These are phyloP conservation scores for Globodera rostochiensis DNA, from an alignment of 1,140 invertebrate species.

Conservation along the genomic window DNA sequence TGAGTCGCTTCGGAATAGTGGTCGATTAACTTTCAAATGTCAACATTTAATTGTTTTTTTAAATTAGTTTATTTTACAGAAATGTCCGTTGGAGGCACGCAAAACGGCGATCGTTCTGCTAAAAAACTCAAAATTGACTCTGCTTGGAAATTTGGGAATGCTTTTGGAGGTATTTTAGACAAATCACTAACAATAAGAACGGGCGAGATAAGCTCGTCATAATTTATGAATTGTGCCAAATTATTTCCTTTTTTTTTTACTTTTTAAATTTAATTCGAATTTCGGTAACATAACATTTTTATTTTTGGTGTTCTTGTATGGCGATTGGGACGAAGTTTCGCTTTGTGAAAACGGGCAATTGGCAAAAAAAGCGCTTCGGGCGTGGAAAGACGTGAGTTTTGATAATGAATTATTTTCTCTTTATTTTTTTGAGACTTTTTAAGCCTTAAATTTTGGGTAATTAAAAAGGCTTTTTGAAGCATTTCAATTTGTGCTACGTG, in stretches of 20 bases:
- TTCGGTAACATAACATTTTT: neutral
- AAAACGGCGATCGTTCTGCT: neutral
- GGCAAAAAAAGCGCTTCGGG: neutral
- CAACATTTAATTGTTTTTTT: neutral
- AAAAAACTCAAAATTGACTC: neutral
- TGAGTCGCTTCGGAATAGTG: no score
- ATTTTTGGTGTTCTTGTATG: constrained; percentile 11
- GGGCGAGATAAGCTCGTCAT: no score
- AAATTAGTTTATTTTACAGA: constrained; percentile 8
- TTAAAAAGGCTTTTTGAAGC: constrained; percentile 9
- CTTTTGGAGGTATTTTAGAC: constrained; percentile 21
- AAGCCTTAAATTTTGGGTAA: neutral
- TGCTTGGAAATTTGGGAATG: constrained; percentile 15
- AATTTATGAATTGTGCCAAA: no score
- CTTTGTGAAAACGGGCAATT: neutral
- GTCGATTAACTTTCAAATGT: neutral
- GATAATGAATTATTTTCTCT: neutral
- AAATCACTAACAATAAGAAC: no score
- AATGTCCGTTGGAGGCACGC: constrained; percentile 5
- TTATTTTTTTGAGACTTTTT: no score
- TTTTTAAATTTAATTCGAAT: no score
- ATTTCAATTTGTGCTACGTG: constrained; percentile 20
- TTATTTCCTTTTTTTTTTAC: no score
- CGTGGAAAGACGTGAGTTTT: constrained; percentile 1
- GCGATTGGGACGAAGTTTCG: constrained; percentile 12